A percentile compares a stretch with the other conserved stretches of the same genome.
Conservation (phyloP, 2,888 invertebrate genomes). For the Eucera pruinosa region DNA sequence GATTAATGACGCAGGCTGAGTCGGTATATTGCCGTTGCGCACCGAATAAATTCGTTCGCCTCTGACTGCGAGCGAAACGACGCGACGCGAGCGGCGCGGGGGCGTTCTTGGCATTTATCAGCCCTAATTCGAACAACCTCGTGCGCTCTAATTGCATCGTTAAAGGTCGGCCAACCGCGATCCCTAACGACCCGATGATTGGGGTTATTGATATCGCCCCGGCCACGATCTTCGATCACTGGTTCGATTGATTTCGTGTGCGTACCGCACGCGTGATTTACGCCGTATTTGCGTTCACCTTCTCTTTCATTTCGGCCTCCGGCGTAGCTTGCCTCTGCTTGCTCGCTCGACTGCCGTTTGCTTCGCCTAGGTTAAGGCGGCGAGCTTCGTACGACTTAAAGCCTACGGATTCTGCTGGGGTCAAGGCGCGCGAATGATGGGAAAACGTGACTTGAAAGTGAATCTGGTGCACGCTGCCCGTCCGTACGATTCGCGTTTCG, state of each 20-base stretch:
- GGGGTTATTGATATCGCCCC: slow-evolving; percentile 53
- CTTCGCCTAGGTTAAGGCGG: slow-evolving; percentile 46
- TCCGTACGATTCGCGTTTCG: too few relatives aligned
- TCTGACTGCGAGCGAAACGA: slow-evolving; percentile 60
- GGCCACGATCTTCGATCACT: slow-evolving; percentile 47
- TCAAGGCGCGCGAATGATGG: slow-evolving; percentile 29
- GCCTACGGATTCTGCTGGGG: slow-evolving; percentile 24
- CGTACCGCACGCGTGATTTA: slow-evolving; percentile 50
- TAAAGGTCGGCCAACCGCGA: slow-evolving; percentile 37
- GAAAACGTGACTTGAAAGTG: slow-evolving; percentile 5
- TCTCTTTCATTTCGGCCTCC: slow-evolving; percentile 55
- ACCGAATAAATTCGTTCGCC: slow-evolving; percentile 66
- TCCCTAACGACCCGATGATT: slow-evolving; percentile 56
- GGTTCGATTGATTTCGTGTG: slow-evolving; percentile 51
- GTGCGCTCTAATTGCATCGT: slow-evolving; percentile 62
- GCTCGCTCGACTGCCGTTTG: neutral
- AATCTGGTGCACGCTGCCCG: too few relatives aligned
- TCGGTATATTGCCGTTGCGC: slow-evolving; percentile 49
- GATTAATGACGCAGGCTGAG: slow-evolving; percentile 64
- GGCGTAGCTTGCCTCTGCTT: slow-evolving; percentile 16
- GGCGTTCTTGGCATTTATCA: slow-evolving; percentile 62
- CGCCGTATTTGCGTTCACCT: slow-evolving; percentile 55
- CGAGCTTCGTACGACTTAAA: slow-evolving; percentile 20
- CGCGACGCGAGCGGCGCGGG: slow-evolving; percentile 47
- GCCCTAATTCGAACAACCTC: slow-evolving; percentile 57